Conservation (phyloP, 2,113 vertebrate genomes). For the Polyodon spathula region DNA sequence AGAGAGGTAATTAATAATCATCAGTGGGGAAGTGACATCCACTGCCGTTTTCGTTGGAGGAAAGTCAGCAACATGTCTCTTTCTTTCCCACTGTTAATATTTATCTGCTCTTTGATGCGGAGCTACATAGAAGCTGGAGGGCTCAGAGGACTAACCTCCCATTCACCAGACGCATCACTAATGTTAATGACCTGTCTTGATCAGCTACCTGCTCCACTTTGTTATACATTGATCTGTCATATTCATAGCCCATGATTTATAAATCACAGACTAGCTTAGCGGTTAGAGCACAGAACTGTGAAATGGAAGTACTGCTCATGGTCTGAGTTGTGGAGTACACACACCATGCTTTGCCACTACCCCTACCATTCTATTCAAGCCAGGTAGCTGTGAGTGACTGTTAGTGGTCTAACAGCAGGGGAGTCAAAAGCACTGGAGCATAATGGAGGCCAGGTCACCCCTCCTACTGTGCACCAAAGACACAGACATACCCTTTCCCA, state of each 20-base stretch:
- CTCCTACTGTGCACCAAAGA: too few species aligned
- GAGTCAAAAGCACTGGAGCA: too few species aligned
- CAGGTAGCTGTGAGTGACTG: too few species aligned
- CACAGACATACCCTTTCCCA: too few species aligned
- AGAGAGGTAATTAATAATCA: constrained; percentile 50
- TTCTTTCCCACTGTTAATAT: constrained; percentile 2
- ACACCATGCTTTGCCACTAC: too few species aligned
- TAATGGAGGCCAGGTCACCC: too few species aligned
- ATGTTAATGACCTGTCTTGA: constrained; percentile 7
- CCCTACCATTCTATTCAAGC: too few species aligned
- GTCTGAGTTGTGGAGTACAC: too few species aligned
- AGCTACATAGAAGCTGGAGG: constrained; percentile 7
- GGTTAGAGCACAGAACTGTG: background rate
- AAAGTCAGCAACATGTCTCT: constrained; percentile 11
- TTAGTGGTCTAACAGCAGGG: too few species aligned
- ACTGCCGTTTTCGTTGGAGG: constrained; percentile 24
- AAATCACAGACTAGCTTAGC: background rate
- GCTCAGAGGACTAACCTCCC: constrained; percentile 5
- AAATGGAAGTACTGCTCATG: background rate
- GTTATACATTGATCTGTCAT: constrained; percentile 18
- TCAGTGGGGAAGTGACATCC: constrained; percentile 32
- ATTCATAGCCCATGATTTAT: constrained; percentile 17
- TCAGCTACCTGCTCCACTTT: constrained; percentile 8
- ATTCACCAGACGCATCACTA: constrained; percentile 1
- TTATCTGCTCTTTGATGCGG: constrained; percentile 11